A percentile compares a stretch with the other conserved stretches of the same genome.
Conservation (phyloP, 2,113 vertebrate genomes). For the Tragulus kanchil region DNA sequence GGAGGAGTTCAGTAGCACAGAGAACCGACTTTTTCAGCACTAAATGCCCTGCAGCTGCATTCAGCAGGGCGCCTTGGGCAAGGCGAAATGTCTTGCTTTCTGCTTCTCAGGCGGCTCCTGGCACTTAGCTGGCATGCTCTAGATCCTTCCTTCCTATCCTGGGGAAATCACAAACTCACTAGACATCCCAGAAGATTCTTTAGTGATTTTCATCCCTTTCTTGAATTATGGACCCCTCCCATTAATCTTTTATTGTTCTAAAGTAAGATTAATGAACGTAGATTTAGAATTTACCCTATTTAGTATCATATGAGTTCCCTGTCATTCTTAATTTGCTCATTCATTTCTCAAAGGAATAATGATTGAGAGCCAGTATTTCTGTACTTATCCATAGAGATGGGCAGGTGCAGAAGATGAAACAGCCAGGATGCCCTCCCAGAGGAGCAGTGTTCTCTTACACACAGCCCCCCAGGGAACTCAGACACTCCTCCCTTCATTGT, state of each 20-base stretch:
- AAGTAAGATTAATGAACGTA: neutral
- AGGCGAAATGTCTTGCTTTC: neutral
- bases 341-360: neutral
- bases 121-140: too few species aligned
- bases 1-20: neutral
- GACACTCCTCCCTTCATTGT: accelerated
- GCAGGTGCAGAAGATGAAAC: neutral
- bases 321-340: neutral
- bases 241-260: neutral
- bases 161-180: neutral
- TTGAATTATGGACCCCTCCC: neutral
- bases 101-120: neutral
- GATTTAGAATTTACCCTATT: neutral
- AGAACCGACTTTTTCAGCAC: neutral
- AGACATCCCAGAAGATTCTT: neutral
- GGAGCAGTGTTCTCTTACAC: accelerated
- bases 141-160: neutral
- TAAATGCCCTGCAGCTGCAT: neutral
- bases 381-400: neutral
- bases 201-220: neutral
- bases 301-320: accelerated
- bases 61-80: neutral
- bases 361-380: neutral
- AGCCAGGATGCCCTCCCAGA: neutral
- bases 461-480: accelerated